Evolutionary conservation across 1,140 invertebrate species (phyloP), one percentile per base, ranked within the genome.

Genomic region (Macrotrachela quadricornifera): DNA sequence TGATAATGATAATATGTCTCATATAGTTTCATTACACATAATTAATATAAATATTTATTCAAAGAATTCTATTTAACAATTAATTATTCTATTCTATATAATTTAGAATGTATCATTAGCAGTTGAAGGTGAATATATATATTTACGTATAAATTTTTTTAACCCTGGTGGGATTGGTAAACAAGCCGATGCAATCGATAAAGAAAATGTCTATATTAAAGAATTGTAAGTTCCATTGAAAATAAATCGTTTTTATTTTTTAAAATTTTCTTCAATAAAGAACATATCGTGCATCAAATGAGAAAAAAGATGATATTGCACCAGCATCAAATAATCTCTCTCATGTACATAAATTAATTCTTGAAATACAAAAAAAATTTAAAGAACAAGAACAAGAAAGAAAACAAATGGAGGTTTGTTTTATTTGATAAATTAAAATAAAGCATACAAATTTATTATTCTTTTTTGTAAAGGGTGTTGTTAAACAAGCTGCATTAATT

Each of bases 341-440:
- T 63, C 95, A 85, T 37, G 90, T 88, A 1, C 95, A 92, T 67
- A 76, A 91, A 53, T 73, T 96, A 10, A 97, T 99, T 61, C 99
- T 99, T 70, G 92, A 97, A 74, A 87, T 97, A 38, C 94, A 99
- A 70, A 95, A 97, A 67, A 91, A 87, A 64, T 97, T 90, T 64
- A 94, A 92, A 72, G 95, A 87, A 0, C 74, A 91, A 53, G 94
- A 97, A 71, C 87, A 88, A 1, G 92, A 99, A 71, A 91, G 97
- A 71, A 79, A 85, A 58, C 91, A 99, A 68, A 94, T 94, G 59
- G 92, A 97, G 69, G 73, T 68, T 39, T 52, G 44, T 51, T 49
- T 40, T 49, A 42, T 15, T 14, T n/a, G n/a, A n/a, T n/a, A n/a
- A n/a, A n/a, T n/a, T n/a, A n/a, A n/a, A n/a, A n/a, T n/a, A n/a